Conservation (phyloP, 2,113 vertebrate species). For the Ailuropoda melanoleuca region DNA sequence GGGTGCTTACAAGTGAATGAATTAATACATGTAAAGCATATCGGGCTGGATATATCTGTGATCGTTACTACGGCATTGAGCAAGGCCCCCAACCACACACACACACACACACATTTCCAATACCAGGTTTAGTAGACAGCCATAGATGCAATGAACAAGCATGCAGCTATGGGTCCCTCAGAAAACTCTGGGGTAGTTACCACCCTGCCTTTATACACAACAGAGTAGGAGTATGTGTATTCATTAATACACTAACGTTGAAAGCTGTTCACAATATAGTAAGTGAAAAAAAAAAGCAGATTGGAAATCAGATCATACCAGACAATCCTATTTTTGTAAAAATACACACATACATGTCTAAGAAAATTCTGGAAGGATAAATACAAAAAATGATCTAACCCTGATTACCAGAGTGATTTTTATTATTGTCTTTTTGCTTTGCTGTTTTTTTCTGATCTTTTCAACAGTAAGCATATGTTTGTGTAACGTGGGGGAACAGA, state of each 20-base stretch:
- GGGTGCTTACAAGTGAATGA: not conserved
- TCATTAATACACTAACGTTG: not conserved
- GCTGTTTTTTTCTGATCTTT: not conserved
- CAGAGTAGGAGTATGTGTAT: not conserved
- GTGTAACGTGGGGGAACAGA: not conserved
- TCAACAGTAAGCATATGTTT: not conserved
- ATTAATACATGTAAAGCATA: not conserved
- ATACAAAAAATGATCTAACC: not conserved
- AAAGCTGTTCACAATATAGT: not conserved
- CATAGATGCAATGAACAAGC: not conserved
- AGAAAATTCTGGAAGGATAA: not conserved
- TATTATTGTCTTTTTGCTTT: not conserved
- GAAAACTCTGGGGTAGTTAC: not conserved
- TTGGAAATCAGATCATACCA: constrained; percentile 26
- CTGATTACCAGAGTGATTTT: not conserved
- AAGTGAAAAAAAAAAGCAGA: not conserved
- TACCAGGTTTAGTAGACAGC: not conserved
- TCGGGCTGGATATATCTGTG: not conserved
- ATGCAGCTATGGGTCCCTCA: not conserved
- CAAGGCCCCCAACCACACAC: not conserved
- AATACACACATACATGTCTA: not conserved
- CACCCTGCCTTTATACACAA: not conserved
- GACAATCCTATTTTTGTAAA: not conserved
- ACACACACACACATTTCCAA: not conserved
- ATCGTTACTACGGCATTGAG: not conserved